Evolutionary conservation across 1,140 invertebrate species (phyloP).

Genomic region (Bombus breviceps): DNA sequence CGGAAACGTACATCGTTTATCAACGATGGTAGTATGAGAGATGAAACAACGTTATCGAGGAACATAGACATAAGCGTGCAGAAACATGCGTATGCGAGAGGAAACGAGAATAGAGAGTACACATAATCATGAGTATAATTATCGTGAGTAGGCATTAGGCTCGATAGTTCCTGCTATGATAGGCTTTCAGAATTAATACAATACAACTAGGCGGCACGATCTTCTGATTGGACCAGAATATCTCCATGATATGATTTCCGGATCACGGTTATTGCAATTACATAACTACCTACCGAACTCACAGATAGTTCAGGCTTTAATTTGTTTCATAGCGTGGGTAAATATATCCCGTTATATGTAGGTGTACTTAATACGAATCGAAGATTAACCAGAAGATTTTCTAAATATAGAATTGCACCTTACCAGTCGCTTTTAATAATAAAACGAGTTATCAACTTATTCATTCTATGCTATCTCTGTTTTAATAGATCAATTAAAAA

Average conservation of each 20-base stretch:
- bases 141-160: constrained; percentile 16
- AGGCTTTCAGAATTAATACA: constrained; percentile 41
- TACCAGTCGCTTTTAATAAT: neutral
- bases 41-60: neutral
- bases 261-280: constrained; percentile 22
- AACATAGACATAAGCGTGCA: neutral
- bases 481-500: too few relatives aligned
- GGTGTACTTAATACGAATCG: too few relatives aligned
- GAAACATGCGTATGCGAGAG: neutral
- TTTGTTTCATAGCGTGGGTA: neutral
- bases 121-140: constrained; percentile 33
- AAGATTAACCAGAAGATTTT: neutral
- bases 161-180: constrained; percentile 22
- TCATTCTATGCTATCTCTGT: neutral
- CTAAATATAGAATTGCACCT: neutral
- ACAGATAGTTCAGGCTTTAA: neutral
- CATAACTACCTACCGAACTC: neutral
- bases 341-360: neutral
- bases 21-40: neutral
- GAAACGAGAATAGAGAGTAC: neutral
- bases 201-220: constrained; percentile 7
- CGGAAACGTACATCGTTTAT: neutral
- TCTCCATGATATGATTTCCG: neutral
- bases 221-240: constrained; percentile 22
- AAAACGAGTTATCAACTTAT: neutral